Evolutionary conservation across 2,797 vertebrate genomes (phyloP).

Genomic region (Rallus crepitans): DNA sequence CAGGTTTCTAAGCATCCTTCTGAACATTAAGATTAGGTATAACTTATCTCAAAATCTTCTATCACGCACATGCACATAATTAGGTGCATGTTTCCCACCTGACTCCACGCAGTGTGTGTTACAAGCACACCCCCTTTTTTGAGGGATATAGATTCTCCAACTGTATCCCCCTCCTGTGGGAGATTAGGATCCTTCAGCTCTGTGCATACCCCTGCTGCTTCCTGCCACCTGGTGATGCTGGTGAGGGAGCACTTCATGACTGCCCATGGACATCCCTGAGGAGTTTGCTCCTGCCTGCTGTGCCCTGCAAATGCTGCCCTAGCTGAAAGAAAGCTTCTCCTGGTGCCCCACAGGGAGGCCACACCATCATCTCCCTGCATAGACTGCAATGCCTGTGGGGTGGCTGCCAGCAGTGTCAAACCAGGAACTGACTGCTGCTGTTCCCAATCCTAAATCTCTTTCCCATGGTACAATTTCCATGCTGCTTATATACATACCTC

Average conservation of each 20-base stretch:
- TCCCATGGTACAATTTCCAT: not conserved
- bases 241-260: not conserved
- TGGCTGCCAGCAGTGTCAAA: not conserved
- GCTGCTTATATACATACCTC: not conserved
- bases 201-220: not conserved
- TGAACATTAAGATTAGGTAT: not conserved
- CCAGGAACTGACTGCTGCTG: not conserved
- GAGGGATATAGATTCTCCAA: accelerated
- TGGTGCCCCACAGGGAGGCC: accelerated
- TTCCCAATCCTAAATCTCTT: not conserved
- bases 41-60: not conserved
- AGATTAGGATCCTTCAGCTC: not conserved
- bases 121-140: not conserved
- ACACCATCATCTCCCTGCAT: not conserved
- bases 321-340: not conserved
- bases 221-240: not conserved
- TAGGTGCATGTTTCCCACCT: not conserved
- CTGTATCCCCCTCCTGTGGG: not conserved
- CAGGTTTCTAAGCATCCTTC: not conserved
- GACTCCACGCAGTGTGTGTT: not conserved
- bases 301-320: accelerated
- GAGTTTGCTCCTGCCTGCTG: not conserved
- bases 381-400: accelerated
- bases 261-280: no score
- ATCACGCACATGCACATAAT: not conserved